Percentiles rank a stretch among this genome's conserved stretches.
These are phyloP conservation scores for Hycleus cichorii DNA, from an alignment of 1,140 invertebrate species.

Conservation along the genomic window DNA sequence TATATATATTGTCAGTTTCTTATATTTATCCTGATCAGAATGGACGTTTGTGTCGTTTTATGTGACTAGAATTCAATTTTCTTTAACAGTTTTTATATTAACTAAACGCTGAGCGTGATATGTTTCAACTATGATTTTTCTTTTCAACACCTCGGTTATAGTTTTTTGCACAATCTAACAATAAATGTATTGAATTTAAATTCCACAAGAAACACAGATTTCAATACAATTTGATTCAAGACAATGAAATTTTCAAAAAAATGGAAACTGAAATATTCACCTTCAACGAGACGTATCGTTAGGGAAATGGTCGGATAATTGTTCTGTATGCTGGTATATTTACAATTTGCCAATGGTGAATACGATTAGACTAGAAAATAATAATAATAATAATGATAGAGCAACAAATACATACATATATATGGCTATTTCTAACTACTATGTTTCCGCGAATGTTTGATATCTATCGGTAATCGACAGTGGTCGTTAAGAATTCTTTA, in stretches of 20 bases:
- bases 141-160: conserved; percentile 4
- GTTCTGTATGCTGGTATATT: conserved; percentile 13
- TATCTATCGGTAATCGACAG: conserved; percentile 14
- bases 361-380: conserved; percentile 11
- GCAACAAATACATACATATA: too few species aligned
- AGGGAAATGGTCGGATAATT: background rate
- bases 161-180: background rate
- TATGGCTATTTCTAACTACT: conserved; percentile 5
- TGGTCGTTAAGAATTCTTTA: conserved; percentile 3
- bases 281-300: too few species aligned
- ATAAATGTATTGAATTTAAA: conserved; percentile 6
- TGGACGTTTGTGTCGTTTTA: background rate
- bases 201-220: too few species aligned
- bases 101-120: background rate
- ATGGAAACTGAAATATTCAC: too few species aligned
- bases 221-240: too few species aligned
- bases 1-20: conserved; percentile 10
- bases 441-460: conserved; percentile 8
- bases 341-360: conserved; percentile 9
- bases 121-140: conserved; percentile 9
- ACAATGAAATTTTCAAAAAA: too few species aligned
- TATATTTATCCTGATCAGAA: background rate
- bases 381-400: too few species aligned
- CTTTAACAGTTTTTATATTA: conserved; percentile 7
- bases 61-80: conserved; percentile 9